These are phyloP conservation scores for Pseudochromis fuscus DNA, from an alignment of 2,797 vertebrate species.

Conservation along the genomic window DNA sequence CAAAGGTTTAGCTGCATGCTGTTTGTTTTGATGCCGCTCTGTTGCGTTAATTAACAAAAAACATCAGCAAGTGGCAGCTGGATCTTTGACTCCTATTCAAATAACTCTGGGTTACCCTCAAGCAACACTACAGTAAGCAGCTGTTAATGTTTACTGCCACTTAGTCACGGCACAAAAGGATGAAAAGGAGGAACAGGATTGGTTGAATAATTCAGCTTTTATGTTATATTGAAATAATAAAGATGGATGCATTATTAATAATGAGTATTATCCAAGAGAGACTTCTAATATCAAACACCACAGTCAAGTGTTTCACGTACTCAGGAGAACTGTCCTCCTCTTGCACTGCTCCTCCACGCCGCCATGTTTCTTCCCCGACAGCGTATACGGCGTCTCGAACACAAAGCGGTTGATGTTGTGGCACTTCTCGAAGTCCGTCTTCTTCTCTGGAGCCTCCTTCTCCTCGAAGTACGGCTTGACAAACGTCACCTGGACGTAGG, in stretches of 20 bases:
- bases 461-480: slow-evolving; percentile 97
- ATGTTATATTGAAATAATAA: neutral
- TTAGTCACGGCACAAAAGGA: neutral
- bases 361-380: slow-evolving; percentile 96
- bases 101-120: too few relatives aligned
- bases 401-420: slow-evolving; percentile 96
- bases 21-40: neutral
- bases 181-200: too few relatives aligned
- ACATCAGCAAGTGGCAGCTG: too few relatives aligned
- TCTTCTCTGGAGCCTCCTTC: slow-evolving; percentile 92
- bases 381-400: slow-evolving; percentile 97
- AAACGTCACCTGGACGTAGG: slow-evolving; percentile 95
- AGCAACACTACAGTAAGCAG: slow-evolving; percentile 13
- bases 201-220: neutral
- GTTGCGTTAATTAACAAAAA: neutral
- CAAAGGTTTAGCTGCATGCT: neutral
- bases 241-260: slow-evolving; percentile 1
- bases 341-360: slow-evolving; percentile 97
- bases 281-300: neutral
- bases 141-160: slow-evolving; percentile 5
- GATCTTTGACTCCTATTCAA: too few relatives aligned
- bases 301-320: slow-evolving; percentile 73
- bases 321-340: slow-evolving; percentile 91
- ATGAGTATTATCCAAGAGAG: neutral
- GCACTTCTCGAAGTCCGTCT: slow-evolving; percentile 94